Evolutionary conservation across 2,888 invertebrate genomes (phyloP).

Genomic region (Pollenia angustigena): DNA sequence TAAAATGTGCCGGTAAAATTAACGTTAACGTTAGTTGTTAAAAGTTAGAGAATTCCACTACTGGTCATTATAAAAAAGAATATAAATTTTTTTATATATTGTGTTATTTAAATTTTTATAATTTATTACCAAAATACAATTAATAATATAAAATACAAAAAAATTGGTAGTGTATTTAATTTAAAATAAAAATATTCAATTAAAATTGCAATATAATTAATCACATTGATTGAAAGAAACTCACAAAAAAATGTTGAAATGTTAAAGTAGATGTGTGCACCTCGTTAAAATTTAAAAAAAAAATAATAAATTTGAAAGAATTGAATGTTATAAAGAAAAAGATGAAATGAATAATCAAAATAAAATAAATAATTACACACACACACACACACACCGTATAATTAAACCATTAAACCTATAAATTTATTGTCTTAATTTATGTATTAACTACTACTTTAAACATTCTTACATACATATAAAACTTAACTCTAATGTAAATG

Average conservation of each 20-base stretch:
- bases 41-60: too few species aligned
- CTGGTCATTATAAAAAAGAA: neutral
- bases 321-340: conserved; percentile 9
- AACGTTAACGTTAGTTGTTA: too few species aligned
- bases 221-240: conserved; percentile 55
- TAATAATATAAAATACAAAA: neutral
- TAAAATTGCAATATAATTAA: conserved; percentile 33
- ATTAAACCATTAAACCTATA: too few species aligned
- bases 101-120: too few species aligned
- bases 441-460: neutral
- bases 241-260: neutral
- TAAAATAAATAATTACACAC: neutral
- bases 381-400: too few species aligned
- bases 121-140: neutral
- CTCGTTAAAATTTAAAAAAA: conserved; percentile 38
- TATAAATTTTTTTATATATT: neutral
- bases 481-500: conserved; percentile 25
- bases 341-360: neutral
- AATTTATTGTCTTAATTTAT: too few species aligned
- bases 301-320: conserved; percentile 5
- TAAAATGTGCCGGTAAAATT: too few species aligned
- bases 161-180: neutral
- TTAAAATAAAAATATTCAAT: conserved; percentile 1
- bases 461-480: neutral
- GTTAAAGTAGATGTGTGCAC: conserved; percentile 56